phyloP scores from a whole-genome alignment of 2,888 invertebrate species.

The Chloroclysta siterata region DNA sequence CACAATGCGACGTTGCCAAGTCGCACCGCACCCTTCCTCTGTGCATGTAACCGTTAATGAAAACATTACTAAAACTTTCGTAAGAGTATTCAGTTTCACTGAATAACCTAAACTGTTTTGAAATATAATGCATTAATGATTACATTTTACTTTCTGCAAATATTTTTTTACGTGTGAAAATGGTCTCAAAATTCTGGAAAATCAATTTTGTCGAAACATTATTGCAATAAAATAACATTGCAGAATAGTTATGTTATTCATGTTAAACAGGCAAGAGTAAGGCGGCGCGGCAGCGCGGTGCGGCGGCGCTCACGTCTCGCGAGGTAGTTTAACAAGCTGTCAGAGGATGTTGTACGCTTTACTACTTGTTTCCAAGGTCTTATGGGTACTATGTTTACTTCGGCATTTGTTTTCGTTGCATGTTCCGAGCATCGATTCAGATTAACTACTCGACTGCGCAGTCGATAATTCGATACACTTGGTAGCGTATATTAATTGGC shows the following conservation, averaged over 20 bases:
- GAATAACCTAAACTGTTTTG: background rate
- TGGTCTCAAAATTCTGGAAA: background rate
- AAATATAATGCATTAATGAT: background rate
- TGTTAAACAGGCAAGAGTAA: constrained; percentile 45
- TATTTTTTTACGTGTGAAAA: background rate
- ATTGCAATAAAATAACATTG: constrained; percentile 7
- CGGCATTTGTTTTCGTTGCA: constrained; percentile 32
- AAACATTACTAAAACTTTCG: constrained; percentile 1
- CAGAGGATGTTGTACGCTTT: constrained; percentile 39
- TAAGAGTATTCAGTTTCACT: background rate
- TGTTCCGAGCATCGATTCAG: constrained; percentile 23
- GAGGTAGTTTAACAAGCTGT: constrained; percentile 40
- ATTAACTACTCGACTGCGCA: constrained; percentile 21
- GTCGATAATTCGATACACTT: constrained; percentile 30
- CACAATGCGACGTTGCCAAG: constrained; percentile 68
- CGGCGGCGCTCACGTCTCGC: constrained; percentile 41
- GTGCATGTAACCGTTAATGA: constrained; percentile 15
- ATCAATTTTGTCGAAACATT: constrained; percentile 6
- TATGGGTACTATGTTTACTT: constrained; percentile 33
- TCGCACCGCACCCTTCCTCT: constrained; percentile 49
- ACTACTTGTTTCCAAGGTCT: constrained; percentile 41
- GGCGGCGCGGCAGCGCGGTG: constrained; percentile 9
- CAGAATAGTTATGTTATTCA: constrained; percentile 22
- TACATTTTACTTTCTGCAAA: background rate
- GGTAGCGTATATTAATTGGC: constrained; percentile 37